phyloP scores from a whole-genome alignment of 2,888 invertebrate species.

The Morpho achilles region DNA sequence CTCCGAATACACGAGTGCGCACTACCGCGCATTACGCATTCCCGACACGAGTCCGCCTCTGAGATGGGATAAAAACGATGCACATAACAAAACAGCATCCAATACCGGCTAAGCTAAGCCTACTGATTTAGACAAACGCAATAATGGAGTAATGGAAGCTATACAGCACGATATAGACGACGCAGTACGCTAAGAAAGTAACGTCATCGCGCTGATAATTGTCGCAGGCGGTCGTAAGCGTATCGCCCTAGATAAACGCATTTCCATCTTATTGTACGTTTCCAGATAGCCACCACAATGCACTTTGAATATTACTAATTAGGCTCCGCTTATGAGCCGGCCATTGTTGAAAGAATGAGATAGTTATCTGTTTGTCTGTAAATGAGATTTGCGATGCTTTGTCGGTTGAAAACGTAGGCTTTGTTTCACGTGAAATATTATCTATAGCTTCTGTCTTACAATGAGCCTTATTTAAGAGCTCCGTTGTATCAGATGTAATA shows the following conservation, averaged over 20 bases:
- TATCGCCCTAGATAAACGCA: constrained; percentile 75
- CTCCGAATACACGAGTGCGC: constrained; percentile 58
- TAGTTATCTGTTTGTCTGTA: constrained; percentile 74
- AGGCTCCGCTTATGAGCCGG: constrained; percentile 74
- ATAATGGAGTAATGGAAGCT: constrained; percentile 37
- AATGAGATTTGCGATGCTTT: constrained; percentile 77
- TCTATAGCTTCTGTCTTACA: constrained; percentile 33
- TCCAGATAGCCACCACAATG: constrained; percentile 69
- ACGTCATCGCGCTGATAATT: constrained; percentile 69
- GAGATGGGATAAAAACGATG: constrained; percentile 22
- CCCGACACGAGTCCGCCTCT: constrained; percentile 58
- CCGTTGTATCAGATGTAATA: constrained; percentile 46
- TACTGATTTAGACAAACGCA: constrained; percentile 13
- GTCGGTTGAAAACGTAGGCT: constrained; percentile 71
- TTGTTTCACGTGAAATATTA: constrained; percentile 68
- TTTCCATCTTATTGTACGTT: constrained; percentile 73
- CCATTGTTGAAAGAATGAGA: constrained; percentile 78
- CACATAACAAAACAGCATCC: constrained; percentile 22
- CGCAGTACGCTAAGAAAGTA: constrained; percentile 25
- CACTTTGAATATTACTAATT: constrained; percentile 78
- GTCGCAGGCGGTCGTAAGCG: constrained; percentile 61
- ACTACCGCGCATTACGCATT: constrained; percentile 75
- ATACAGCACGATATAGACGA: constrained; percentile 36
- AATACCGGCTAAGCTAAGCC: constrained; percentile 17
- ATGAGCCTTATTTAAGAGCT: constrained; percentile 31